These are phyloP conservation scores for Ariopsis seemanni DNA, from an alignment of 2,113 vertebrate species.

Conservation along the genomic window DNA sequence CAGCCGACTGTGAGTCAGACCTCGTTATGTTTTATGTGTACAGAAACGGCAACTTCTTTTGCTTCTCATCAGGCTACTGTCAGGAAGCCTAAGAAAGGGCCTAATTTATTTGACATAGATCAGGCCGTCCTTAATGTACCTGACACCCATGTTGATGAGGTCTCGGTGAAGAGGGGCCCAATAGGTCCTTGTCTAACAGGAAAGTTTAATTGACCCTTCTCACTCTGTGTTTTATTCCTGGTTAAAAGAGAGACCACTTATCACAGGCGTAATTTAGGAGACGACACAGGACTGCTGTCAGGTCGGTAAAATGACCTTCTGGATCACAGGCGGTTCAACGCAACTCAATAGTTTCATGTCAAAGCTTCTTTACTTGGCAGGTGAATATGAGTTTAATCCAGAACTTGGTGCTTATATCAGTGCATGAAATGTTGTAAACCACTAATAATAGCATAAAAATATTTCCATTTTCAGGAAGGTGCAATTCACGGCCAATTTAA, in stretches of 20 bases:
- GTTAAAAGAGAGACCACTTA: constrained; percentile 57
- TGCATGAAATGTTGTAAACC: not conserved
- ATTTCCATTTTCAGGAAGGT: not conserved
- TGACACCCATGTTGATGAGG: constrained; percentile 68
- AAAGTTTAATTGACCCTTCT: constrained; percentile 58
- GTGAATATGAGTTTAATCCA: not conserved
- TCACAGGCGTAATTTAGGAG: constrained; percentile 52
- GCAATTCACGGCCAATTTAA: not conserved
- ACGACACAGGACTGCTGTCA: constrained; percentile 36
- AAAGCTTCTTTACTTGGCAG: not conserved
- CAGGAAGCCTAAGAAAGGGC: constrained; percentile 61
- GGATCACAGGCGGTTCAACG: not conserved
- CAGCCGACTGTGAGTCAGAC: constrained; percentile 48
- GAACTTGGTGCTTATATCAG: not conserved
- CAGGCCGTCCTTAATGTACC: constrained; percentile 61
- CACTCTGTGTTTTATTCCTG: constrained; percentile 48
- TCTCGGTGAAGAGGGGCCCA: constrained; percentile 57
- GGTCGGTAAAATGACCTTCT: constrained; percentile 56
- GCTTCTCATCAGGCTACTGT: constrained; percentile 58
- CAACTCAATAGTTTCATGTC: not conserved
- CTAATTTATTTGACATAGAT: constrained; percentile 70
- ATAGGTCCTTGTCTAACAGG: constrained; percentile 52
- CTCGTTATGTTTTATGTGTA: constrained; percentile 61
- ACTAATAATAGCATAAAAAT: not conserved
- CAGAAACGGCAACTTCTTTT: constrained; percentile 53